Evolutionary conservation across 2,888 invertebrate species (phyloP).

Genomic region (Harpagoxenus sublaevis): DNA sequence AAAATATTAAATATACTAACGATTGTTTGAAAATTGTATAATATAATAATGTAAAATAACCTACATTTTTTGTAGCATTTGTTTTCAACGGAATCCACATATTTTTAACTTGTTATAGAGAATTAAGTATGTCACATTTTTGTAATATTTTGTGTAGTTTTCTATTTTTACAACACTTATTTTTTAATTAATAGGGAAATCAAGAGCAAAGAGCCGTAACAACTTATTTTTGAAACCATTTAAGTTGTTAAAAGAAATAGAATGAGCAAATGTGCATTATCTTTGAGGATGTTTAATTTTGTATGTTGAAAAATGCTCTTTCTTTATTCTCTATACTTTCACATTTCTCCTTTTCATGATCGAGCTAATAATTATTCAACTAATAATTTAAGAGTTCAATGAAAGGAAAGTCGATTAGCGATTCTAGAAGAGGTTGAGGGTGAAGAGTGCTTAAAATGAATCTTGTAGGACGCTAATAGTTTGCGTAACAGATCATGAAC

Average conservation of each 20-base stretch:
- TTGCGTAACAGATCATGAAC: slow-evolving; percentile 5
- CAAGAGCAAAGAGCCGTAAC: no score
- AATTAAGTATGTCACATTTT: background rate
- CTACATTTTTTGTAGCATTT: background rate
- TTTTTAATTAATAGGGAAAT: no score
- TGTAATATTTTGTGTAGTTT: background rate
- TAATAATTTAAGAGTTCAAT: slow-evolving; percentile 36
- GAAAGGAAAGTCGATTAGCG: slow-evolving; percentile 51
- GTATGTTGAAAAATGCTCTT: background rate
- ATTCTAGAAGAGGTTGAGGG: background rate
- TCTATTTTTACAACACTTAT: background rate
- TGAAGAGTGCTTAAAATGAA: background rate
- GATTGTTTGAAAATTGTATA: background rate
- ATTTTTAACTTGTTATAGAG: background rate
- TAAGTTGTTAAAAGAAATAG: background rate
- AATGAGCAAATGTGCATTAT: background rate
- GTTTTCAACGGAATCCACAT: background rate
- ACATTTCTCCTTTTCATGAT: background rate
- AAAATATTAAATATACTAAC: background rate
- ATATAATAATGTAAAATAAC: background rate
- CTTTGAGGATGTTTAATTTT: background rate
- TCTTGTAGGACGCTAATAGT: slow-evolving; percentile 50
- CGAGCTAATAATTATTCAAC: slow-evolving; percentile 48
- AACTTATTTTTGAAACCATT: background rate
- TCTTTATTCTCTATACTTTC: background rate